Evolutionary conservation across 2,113 vertebrate species (phyloP).

Genomic region (Prionailurus viverrinus): DNA sequence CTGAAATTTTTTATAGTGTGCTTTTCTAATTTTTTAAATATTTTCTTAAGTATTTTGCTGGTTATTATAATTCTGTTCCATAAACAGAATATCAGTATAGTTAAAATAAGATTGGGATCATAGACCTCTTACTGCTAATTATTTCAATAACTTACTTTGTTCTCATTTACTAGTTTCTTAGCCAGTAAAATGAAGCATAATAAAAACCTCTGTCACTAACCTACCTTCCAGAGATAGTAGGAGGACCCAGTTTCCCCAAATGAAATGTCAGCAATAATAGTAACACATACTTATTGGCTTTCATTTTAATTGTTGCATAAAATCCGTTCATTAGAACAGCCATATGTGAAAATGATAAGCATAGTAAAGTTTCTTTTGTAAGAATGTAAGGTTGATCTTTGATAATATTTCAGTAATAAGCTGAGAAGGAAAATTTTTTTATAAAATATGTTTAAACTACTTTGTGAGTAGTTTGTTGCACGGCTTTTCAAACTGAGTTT

Average conservation of each 20-base stretch:
- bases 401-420: conserved; percentile 14
- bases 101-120: conserved; percentile 40
- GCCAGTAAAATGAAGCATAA: neutral
- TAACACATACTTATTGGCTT: conserved; percentile 36
- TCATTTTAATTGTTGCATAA: conserved; percentile 58
- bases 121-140: conserved; percentile 14
- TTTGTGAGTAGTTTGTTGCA: conserved; percentile 28
- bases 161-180: conserved; percentile 48
- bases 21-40: conserved; percentile 32
- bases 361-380: conserved; percentile 34
- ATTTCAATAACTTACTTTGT: neutral
- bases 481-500: conserved; percentile 48
- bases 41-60: conserved; percentile 48
- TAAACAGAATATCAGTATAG: neutral
- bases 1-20: conserved; percentile 26
- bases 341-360: conserved; percentile 37
- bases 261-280: neutral
- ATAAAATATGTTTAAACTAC: conserved; percentile 32
- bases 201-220: neutral
- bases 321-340: conserved; percentile 22
- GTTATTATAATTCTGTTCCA: neutral
- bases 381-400: conserved; percentile 36
- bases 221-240: neutral
- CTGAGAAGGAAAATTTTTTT: conserved; percentile 34
- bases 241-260: neutral